A percentile compares a stretch with the other conserved stretches of the same genome.
Conservation (phyloP, 2,113 vertebrate genomes). For the Nycticryphes semicollaris region DNA sequence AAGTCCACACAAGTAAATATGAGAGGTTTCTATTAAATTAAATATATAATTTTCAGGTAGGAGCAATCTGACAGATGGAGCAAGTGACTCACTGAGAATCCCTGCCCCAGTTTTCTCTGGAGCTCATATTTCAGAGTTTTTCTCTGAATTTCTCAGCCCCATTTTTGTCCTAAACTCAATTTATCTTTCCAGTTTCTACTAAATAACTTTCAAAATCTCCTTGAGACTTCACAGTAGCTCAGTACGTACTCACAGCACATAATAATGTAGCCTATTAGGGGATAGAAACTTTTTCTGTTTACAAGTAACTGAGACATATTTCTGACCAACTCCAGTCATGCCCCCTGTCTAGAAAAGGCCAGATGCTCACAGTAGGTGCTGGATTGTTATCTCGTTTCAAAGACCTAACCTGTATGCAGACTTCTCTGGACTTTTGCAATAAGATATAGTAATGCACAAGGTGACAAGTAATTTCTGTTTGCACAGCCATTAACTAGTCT, state of each 20-base stretch:
- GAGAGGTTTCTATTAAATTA: neutral
- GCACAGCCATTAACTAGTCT: neutral
- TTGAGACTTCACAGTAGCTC: neutral
- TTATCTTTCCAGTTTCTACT: neutral
- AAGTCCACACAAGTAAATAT: neutral
- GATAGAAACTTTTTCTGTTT: neutral
- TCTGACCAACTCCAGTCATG: neutral
- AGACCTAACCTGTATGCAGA: neutral
- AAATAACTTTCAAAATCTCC: conserved; percentile 6
- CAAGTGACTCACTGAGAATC: neutral
- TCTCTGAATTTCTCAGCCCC: neutral
- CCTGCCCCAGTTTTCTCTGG: neutral
- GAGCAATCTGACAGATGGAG: neutral
- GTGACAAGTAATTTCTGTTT: neutral
- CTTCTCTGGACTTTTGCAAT: neutral
- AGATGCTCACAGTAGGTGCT: neutral
- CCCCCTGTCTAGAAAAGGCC: neutral
- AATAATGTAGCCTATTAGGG: neutral
- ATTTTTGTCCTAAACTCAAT: neutral
- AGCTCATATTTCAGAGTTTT: neutral
- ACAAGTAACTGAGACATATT: neutral
- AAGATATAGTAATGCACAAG: neutral
- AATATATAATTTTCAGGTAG: neutral
- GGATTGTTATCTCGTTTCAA: neutral
- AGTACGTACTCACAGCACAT: neutral